A percentile compares a stretch with the other conserved stretches of the same genome.
These are phyloP conservation scores for Opisthocomus hoazin DNA, from an alignment of 2,113 vertebrate genomes.

Conservation along the genomic window DNA sequence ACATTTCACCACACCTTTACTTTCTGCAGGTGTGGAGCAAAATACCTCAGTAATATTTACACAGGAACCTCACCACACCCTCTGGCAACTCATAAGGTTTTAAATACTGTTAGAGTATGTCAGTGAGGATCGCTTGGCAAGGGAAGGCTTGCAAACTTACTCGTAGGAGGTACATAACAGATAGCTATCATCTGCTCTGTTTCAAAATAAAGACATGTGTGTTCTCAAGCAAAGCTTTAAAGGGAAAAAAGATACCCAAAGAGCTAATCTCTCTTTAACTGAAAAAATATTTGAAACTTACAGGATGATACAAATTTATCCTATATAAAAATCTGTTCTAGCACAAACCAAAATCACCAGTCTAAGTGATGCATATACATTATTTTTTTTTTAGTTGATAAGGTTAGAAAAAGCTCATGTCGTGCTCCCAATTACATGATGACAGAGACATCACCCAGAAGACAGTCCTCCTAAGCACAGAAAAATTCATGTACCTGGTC, in stretches of 20 bases:
- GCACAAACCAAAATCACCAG: neutral
- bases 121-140: neutral
- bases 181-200: neutral
- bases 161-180: neutral
- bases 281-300: neutral
- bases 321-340: neutral
- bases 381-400: neutral
- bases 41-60: conserved; percentile 3
- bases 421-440: neutral
- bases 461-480: neutral
- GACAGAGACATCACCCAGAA: neutral
- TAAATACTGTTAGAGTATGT: neutral
- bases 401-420: neutral
- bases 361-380: neutral
- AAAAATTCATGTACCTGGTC: neutral
- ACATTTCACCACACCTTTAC: conserved; percentile 36
- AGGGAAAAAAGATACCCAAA: neutral
- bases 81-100: neutral
- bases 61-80: conserved; percentile 28
- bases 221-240: neutral
- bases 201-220: conserved; percentile 32
- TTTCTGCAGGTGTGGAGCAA: conserved; percentile 23
- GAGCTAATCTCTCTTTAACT: neutral
- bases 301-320: neutral
- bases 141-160: neutral